Percentiles rank a stretch among this genome's conserved stretches.
These are phyloP conservation scores for Sitta europaea DNA, from an alignment of 2,113 vertebrate genomes.

Conservation along the genomic window DNA sequence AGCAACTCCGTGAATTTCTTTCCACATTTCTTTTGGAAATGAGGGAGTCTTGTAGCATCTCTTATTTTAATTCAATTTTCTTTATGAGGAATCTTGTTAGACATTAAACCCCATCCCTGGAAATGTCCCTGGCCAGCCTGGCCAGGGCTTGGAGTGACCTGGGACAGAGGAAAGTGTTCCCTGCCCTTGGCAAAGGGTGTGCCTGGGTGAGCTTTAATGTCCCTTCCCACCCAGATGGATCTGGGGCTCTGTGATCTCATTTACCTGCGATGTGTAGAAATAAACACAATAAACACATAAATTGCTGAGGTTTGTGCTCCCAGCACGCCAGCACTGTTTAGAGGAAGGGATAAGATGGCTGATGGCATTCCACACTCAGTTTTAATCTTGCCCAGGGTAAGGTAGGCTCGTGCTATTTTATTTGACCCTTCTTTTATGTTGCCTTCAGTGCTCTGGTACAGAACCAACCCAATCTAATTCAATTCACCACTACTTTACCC, in stretches of 20 bases:
- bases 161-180: accelerated
- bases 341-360: not conserved
- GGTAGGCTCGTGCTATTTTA: not conserved
- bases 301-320: not conserved
- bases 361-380: not conserved
- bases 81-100: accelerated
- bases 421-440: slow-evolving; percentile 42
- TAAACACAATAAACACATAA: not conserved
- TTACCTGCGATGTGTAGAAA: accelerated
- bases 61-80: not conserved
- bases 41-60: not conserved
- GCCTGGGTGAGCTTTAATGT: not conserved
- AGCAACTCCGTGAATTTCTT: accelerated
- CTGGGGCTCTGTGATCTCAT: not conserved
- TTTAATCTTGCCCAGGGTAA: not conserved
- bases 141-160: not conserved
- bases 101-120: not conserved
- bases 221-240: not conserved
- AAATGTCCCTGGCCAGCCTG: accelerated
- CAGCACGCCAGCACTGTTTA: not conserved
- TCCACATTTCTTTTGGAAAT: not conserved
- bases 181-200: not conserved
- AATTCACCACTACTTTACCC: slow-evolving; percentile 38
- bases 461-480: slow-evolving; percentile 37
- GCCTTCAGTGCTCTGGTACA: not conserved